Base-by-base conservation (phyloP, 1,140 invertebrate genomes). In the Eumaeus atala region DNA sequence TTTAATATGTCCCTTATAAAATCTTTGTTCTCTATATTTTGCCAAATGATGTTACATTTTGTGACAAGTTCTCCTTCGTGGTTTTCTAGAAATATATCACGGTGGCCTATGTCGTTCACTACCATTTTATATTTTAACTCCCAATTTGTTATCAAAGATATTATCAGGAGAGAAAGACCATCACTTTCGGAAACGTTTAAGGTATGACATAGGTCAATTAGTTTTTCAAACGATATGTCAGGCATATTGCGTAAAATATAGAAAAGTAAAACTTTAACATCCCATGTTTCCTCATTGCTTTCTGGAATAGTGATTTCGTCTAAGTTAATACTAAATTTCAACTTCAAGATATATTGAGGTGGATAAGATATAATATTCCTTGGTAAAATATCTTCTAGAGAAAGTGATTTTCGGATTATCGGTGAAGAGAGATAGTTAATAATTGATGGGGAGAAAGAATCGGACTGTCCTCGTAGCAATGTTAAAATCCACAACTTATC, bases 141-240 rank as follows among this genome's bases (percentile, higher is more conserved):
- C 85, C 85, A 88, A 40, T 73, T 77, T 44, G 72, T 76, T 12
- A 88, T 56, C 48, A 87, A 53, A n/a, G 83, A 79, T 64, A 88
- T 77, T 11, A 88, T 57, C 59, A 87, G 75, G 52, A 85, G 72
- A 18, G 78, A 82, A 34, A 88, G 70, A n/a, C 84, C 86, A 56
- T 88, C 74, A 59, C 86, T 75, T 16, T 74, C 51, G 16, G 73
- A 64, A 51, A 88, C 64, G 64, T 84, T 78, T 55, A 87, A 75
- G 0, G 76, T 77, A 8, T 67, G 65, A 59, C 86, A 88, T 48
- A 87, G 64, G 54, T 87, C 84, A 5, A 68, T 48, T n/a, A 87
- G 64, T 48, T 74, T 56, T 12, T 78, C 72, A 36, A 75, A 72
- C 17, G 63, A 40, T 11, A 67, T 81, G 40, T 77, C 48, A 8